phyloP scores from a whole-genome alignment of 2,797 vertebrate species.

The Parotocinclus haroldoi region DNA sequence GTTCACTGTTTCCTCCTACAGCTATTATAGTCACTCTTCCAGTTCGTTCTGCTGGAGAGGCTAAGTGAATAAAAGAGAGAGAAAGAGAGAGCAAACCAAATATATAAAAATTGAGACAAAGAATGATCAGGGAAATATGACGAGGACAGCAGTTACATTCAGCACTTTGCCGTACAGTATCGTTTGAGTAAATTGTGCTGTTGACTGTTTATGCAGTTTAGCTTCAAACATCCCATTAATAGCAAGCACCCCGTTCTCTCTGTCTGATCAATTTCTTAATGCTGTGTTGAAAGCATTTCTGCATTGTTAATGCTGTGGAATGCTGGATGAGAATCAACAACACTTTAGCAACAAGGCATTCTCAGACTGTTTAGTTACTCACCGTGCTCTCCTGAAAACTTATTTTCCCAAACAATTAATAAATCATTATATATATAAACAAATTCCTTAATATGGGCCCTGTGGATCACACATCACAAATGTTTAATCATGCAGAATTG shows the following conservation, averaged over 20 bases:
- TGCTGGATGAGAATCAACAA: constrained; percentile 6
- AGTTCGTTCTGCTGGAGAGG: neutral
- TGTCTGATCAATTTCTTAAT: neutral
- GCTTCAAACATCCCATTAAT: constrained; percentile 42
- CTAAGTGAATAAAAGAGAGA: no score
- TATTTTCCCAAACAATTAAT: no score
- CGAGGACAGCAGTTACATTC: constrained; percentile 47
- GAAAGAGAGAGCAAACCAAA: constrained; percentile 7
- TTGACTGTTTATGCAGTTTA: constrained; percentile 49
- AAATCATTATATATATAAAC: no score
- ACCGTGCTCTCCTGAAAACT: neutral
- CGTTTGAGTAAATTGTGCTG: constrained; percentile 50
- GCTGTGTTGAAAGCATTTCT: neutral
- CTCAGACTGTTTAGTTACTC: neutral
- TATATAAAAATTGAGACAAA: constrained; percentile 11
- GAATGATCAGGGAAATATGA: neutral
- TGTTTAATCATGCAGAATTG: no score
- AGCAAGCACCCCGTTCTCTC: neutral
- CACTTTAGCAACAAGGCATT: neutral
- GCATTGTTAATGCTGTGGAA: neutral
- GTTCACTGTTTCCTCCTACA: constrained; percentile 50
- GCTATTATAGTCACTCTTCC: constrained; percentile 48
- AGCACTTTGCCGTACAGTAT: constrained; percentile 39
- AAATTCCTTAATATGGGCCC: no score
- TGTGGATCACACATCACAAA: no score